phyloP scores from a whole-genome alignment of 1,140 invertebrate genomes.

The Drosophila seguyi region DNA sequence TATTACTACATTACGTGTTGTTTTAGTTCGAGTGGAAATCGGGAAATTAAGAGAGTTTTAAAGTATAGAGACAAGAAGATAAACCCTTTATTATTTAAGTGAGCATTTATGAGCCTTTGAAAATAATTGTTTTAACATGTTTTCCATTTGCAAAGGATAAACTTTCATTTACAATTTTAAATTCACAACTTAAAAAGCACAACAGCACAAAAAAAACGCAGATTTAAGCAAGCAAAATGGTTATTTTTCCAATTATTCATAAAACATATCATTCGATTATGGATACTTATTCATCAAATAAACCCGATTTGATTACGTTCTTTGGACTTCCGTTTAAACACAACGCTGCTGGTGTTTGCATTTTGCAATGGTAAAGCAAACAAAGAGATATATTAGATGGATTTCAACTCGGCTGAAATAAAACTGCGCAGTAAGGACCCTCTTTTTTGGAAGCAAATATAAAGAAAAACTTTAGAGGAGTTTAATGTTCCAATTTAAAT shows the following conservation, averaged over 20 bases:
- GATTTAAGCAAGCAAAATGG: too few species aligned
- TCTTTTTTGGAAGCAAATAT: not conserved
- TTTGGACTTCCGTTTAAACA: conserved; percentile 4
- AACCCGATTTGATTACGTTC: conserved; percentile 10
- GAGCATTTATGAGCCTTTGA: too few species aligned
- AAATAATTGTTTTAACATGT: not conserved
- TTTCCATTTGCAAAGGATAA: too few species aligned
- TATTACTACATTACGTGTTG: not conserved
- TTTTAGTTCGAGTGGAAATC: not conserved
- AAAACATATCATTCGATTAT: conserved; percentile 1
- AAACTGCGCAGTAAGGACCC: not conserved
- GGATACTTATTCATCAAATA: conserved; percentile 13
- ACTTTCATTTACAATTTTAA: not conserved
- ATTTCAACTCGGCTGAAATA: not conserved
- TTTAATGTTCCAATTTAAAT: too few species aligned
- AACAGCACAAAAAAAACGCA: too few species aligned
- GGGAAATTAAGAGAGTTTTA: not conserved
- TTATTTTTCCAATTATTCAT: conserved; percentile 18
- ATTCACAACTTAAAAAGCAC: too few species aligned
- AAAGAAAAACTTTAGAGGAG: too few species aligned
- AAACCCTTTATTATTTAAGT: not conserved
- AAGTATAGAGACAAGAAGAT: not conserved
- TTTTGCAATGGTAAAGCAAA: not conserved
- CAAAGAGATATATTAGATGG: not conserved
- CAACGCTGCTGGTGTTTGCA: not conserved